phyloP scores from a whole-genome alignment of 1,140 invertebrate genomes.

The Bombus pascuorum region DNA sequence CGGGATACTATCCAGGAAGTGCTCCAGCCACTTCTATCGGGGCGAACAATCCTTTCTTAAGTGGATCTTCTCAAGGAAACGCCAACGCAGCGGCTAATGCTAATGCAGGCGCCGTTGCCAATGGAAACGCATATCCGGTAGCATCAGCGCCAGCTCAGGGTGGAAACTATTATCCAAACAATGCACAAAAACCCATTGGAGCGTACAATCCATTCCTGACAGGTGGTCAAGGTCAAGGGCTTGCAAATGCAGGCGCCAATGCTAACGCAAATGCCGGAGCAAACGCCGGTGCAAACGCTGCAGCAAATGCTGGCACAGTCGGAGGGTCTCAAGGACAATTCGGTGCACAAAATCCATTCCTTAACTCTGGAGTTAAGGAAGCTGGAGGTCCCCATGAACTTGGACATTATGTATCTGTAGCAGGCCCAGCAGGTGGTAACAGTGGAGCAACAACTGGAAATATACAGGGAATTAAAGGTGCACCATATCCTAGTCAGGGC shows the following conservation, averaged over 20 bases:
- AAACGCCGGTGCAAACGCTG: slow-evolving; percentile 47
- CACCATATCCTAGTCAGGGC: slow-evolving; percentile 28
- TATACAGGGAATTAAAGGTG: not conserved
- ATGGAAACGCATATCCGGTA: not conserved
- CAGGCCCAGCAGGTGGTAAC: not conserved
- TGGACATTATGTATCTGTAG: not conserved
- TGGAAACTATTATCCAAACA: not conserved
- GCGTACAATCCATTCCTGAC: slow-evolving; percentile 15
- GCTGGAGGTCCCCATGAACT: not conserved
- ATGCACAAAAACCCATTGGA: not conserved
- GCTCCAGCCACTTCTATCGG: not conserved
- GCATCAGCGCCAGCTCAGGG: not conserved
- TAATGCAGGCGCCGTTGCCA: slow-evolving; percentile 17
- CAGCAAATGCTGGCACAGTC: not conserved
- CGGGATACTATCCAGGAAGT: not conserved
- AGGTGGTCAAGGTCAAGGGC: not conserved
- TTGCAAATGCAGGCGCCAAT: slow-evolving; percentile 42
- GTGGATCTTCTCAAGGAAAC: not conserved
- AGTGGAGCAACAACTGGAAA: not conserved
- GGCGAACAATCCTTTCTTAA: slow-evolving; percentile 42
- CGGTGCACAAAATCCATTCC: slow-evolving; percentile 46
- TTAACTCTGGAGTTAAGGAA: not conserved
- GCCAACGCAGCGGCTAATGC: slow-evolving; percentile 12
- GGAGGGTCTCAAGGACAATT: not conserved
- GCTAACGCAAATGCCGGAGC: slow-evolving; percentile 13